Evolutionary conservation across 2,797 vertebrate genomes (phyloP), one percentile per base, ranked within the genome.

Genomic region (Parotocinclus haroldoi): DNA sequence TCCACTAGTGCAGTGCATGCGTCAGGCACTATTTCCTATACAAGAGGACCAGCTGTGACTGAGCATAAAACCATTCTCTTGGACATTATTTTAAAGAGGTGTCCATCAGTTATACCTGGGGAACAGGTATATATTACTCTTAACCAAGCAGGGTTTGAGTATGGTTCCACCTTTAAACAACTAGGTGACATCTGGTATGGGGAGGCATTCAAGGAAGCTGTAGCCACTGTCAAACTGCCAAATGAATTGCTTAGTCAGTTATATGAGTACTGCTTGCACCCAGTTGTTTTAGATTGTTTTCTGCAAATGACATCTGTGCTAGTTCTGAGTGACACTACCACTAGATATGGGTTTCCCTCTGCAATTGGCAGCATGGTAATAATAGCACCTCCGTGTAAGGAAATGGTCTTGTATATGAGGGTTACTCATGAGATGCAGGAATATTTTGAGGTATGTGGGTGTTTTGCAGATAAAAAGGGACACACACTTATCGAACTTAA

Each of bases 261-360:
- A 61, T 76, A 91, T 75, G 84, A 90, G 42, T 91, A 89, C 79
- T 88, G 78, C 55, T 83, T 96, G 65, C 93, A 96, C 67, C 94
- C 94, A 11, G 91, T 93, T 53, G 50, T 95, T 7, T 79, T 96
- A 0, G 94, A 96, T 81, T 91, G 82, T 72, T 94, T 95, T 68
- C 69, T 95, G 68, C 93, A 95, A 84, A 93, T 94, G 91, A 87
- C 83, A 0, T 83, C 85, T 48, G 82, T 91, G 59, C 64, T 92
- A 62, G 87, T 78, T 45, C 66, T 79, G 11, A 78, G 76, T 65
- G 71, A 14, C 0, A 65, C 74, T 1, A 73, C 76, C 55, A 70
- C 62, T 19, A 86, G 80, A 66, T 81, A 76, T 56, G 89, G 88
- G 11, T 93, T 94, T 78, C 93, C 93, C 11, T 91, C 91, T 42